Evolutionary conservation across 2,113 vertebrate species (phyloP), one percentile per base, ranked within the genome.

Genomic region (Eulemur rufifrons): DNA sequence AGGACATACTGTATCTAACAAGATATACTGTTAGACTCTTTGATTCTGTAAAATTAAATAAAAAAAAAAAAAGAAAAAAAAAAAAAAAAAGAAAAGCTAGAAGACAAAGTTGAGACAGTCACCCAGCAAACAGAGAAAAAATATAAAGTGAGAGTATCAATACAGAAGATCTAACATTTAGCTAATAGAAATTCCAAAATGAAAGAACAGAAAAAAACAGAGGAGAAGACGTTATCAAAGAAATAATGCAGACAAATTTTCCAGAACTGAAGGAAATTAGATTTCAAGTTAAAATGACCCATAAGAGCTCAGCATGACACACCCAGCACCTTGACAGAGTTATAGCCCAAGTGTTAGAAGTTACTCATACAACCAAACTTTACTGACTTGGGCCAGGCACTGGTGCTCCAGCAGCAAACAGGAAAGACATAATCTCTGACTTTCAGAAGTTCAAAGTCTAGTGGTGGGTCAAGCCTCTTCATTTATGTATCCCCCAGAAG

Each of bases 81-180:
- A 85, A 80, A 94, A 90, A 56, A 81, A 90, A 90, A 11, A 94
- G 32, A 95, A 91, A 54, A 76, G 50, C 27, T 64, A 18, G 42
- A 84, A 88, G 86, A 74, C 68, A 74, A 85, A 83, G 42, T 87
- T 91, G 76, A 84, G 29, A n/a, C 91, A 80, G 56, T 68, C 27
- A 56, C 34, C 5, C 8, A 89, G 56, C 89, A 63, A 95, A 45
- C 1, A 73, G 47, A 90, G 73, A 23, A 69, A 82, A 86, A 66
- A 88, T 37, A 39, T 92, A 92, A 91, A 92, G 32, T 59, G 45
- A 66, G 71, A 91, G 20, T 52, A 68, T 45, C 56, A 45, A 14
- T 42, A 85, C 8, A 88, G 69, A 86, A 64, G 56, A 96, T 87
- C 42, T 88, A 95, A 91, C 23, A 74, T 54, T 77, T 66, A 87